Percentiles rank a stretch among this genome's conserved stretches.
phyloP scores from a whole-genome alignment of 2,113 vertebrate genomes.

The Semicossyphus pulcher region DNA sequence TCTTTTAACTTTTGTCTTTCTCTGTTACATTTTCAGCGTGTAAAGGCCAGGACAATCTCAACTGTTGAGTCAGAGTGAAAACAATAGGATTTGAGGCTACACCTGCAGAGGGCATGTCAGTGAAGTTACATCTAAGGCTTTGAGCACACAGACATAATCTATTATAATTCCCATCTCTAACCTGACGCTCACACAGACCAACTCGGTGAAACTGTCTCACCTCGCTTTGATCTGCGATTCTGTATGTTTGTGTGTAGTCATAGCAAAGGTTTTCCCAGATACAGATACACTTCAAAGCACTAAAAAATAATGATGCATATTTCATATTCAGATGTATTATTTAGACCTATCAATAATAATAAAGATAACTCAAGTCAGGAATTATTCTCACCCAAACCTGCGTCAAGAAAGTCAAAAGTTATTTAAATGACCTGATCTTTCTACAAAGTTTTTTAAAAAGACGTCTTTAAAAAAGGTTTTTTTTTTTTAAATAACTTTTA shows the following conservation, averaged over 20 bases:
- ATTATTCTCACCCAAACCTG: constrained; percentile 3
- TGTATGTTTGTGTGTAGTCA: constrained; percentile 40
- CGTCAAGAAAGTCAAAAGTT: constrained; percentile 19
- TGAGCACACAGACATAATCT: constrained; percentile 40
- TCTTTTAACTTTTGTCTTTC: background rate
- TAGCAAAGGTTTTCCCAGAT: constrained; percentile 47
- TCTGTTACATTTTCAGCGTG: background rate
- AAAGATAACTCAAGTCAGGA: constrained; percentile 14
- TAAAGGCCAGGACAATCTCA: background rate
- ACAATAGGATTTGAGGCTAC: constrained; percentile 30
- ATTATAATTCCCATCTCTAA: constrained; percentile 48
- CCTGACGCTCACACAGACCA: constrained; percentile 43
- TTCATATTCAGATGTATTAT: constrained; percentile 67
- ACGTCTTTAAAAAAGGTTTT: background rate
- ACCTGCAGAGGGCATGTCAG: constrained; percentile 40
- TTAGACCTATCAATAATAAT: constrained; percentile 55
- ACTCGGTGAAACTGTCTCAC: constrained; percentile 26
- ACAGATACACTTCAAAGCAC: constrained; percentile 70
- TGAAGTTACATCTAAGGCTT: constrained; percentile 31
- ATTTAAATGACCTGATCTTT: constrained; percentile 13
- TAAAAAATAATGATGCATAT: constrained; percentile 62
- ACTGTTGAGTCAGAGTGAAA: constrained; percentile 12
- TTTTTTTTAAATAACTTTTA: background rate
- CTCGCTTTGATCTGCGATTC: constrained; percentile 68
- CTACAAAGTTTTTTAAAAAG: background rate